A percentile compares a stretch with the other conserved stretches of the same genome.
Conservation (phyloP, 2,113 vertebrate genomes). For the Gopherus evgoodei region DNA sequence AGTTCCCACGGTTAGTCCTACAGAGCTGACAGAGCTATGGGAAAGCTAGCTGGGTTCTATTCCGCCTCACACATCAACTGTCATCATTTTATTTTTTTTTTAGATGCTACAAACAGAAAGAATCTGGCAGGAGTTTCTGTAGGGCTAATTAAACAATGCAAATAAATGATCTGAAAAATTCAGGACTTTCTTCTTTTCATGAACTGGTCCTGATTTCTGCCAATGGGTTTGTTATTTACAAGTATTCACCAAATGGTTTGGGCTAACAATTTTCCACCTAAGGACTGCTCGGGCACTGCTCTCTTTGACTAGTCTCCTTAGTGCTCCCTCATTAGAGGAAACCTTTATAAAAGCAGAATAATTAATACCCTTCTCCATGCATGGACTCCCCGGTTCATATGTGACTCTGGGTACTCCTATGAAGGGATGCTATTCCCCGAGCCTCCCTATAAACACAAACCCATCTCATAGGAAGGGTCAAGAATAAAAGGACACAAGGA, state of each 20-base stretch:
- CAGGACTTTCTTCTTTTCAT: background rate
- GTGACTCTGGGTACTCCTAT: background rate
- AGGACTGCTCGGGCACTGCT: fast-evolving
- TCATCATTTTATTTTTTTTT: too few species aligned
- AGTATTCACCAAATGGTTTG: background rate
- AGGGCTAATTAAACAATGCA: background rate
- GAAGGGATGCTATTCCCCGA: background rate
- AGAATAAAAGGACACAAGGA: background rate
- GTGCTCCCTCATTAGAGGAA: background rate
- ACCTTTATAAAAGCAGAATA: fast-evolving
- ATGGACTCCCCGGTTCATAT: background rate
- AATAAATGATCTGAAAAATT: background rate
- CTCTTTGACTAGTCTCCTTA: background rate
- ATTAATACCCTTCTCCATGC: background rate
- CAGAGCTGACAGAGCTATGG: background rate
- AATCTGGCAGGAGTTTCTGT: background rate
- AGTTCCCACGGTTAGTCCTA: background rate
- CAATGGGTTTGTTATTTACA: background rate
- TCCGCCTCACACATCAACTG: background rate
- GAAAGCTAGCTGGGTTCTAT: background rate
- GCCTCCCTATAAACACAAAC: background rate
- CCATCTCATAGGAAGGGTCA: background rate
- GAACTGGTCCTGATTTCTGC: background rate
- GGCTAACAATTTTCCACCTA: background rate
- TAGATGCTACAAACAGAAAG: background rate